Evolutionary conservation across 1,140 invertebrate genomes (phyloP).

Genomic region (Tetraneura akinire): DNA sequence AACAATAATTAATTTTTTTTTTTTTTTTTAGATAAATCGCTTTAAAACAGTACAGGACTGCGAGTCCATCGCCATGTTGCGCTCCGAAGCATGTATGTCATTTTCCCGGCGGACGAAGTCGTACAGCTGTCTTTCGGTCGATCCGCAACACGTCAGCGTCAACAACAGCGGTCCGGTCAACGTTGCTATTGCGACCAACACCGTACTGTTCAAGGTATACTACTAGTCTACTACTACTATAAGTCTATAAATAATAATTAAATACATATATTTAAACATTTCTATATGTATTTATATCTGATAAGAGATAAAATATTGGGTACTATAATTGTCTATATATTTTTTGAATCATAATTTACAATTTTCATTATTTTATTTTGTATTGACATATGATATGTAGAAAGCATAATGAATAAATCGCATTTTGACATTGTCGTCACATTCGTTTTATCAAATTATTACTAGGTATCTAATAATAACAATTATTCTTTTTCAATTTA

Average conservation of each 20-base stretch:
- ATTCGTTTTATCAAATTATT: too few relatives aligned
- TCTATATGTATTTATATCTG: not conserved
- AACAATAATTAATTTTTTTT: not conserved
- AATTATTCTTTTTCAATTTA: too few relatives aligned
- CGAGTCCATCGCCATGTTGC: conserved; percentile 55
- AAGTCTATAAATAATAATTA: not conserved
- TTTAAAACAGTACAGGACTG: conserved; percentile 47
- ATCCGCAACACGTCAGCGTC: conserved; percentile 48
- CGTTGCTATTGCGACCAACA: conserved; percentile 42
- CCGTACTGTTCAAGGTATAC: conserved; percentile 37
- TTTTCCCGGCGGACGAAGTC: conserved; percentile 56
- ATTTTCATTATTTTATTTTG: too few relatives aligned
- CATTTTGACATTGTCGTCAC: too few relatives aligned
- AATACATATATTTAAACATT: not conserved
- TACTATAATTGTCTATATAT: not conserved
- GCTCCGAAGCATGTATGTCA: conserved; percentile 56
- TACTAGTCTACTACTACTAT: too few relatives aligned
- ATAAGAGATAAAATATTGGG: not conserved
- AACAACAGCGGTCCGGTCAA: conserved; percentile 46
- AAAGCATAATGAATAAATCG: too few relatives aligned
- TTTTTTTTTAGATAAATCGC: conserved; percentile 31
- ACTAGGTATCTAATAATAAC: too few relatives aligned
- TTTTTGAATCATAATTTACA: not conserved
- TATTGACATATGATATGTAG: too few relatives aligned
- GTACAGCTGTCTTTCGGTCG: conserved; percentile 55